phyloP scores from a whole-genome alignment of 53 echinoderm and acorn worm species.

The Crossaster papposus region DNA sequence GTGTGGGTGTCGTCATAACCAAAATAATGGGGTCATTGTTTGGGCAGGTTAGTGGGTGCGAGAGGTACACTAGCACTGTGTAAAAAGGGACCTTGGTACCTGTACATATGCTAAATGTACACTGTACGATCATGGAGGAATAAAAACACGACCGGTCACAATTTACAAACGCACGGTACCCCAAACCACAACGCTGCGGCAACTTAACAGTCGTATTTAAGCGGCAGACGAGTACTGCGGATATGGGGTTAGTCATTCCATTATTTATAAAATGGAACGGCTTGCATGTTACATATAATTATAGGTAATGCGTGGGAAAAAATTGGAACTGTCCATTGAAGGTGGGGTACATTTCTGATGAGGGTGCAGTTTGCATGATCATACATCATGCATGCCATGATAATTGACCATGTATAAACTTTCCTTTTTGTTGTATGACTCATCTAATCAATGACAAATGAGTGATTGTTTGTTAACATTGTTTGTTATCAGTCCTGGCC shows the following conservation, averaged over 20 bases:
- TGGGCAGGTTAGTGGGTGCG: background rate
- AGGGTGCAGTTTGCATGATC: background rate
- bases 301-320: background rate
- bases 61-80: background rate
- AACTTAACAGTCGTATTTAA: background rate
- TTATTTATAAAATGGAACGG: background rate
- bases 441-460: background rate
- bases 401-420: background rate
- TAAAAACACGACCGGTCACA: too few relatives aligned
- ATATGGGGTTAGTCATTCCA: conserved; percentile 32
- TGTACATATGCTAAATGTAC: conserved; percentile 26
- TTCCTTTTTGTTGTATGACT: background rate
- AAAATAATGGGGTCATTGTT: conserved; percentile 47
- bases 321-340: conserved; percentile 16
- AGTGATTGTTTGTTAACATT: background rate
- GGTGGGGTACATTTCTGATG: background rate
- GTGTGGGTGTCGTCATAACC: conserved; percentile 43
- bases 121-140: conserved; percentile 27
- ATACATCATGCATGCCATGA: background rate
- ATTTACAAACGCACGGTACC: conserved; percentile 5
- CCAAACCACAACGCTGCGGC: background rate
- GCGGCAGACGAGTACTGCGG: background rate
- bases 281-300: background rate
- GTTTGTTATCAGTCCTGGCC: background rate
- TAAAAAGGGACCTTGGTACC: background rate